Conservation (phyloP, 2,888 invertebrate genomes). For the Iselma pallidipennis region DNA sequence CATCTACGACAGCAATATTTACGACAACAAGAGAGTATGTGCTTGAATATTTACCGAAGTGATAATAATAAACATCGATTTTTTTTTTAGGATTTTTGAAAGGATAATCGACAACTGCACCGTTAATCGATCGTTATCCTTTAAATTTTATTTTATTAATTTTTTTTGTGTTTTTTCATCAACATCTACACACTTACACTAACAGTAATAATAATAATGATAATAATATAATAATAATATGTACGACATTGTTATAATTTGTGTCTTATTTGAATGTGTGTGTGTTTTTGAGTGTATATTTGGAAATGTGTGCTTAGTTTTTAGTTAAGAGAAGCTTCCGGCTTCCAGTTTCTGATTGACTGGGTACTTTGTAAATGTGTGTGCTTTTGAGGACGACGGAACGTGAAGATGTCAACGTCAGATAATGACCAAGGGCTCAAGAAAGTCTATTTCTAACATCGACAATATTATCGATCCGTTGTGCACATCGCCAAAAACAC, state of each 20-base stretch:
- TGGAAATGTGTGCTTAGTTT: slow-evolving; percentile 21
- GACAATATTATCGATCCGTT: slow-evolving; percentile 20
- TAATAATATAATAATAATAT: slow-evolving; percentile 34
- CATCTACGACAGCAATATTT: slow-evolving; percentile 33
- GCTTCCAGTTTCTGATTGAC: slow-evolving; percentile 23
- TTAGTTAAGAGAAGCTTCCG: slow-evolving; percentile 20
- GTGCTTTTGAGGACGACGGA: slow-evolving; percentile 20
- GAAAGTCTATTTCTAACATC: slow-evolving; percentile 32
- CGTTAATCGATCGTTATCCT: slow-evolving; percentile 31
- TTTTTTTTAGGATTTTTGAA: slow-evolving; percentile 31
- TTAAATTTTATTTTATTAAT: not conserved
- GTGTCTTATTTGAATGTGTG: not conserved
- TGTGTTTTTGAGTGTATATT: slow-evolving; percentile 14
- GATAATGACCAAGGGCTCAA: slow-evolving; percentile 43
- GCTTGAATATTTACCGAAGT: slow-evolving; percentile 34
- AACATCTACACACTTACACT: slow-evolving; percentile 33
- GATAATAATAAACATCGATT: slow-evolving; percentile 32
- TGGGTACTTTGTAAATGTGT: not conserved
- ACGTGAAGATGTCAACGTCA: slow-evolving; percentile 28
- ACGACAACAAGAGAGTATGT: slow-evolving; percentile 35
- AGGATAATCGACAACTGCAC: slow-evolving; percentile 38
- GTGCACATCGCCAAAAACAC: slow-evolving; percentile 1
- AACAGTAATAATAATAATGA: slow-evolving; percentile 26
- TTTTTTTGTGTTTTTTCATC: slow-evolving; percentile 31
- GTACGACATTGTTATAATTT: slow-evolving; percentile 2